Evolutionary conservation across 2,797 vertebrate genomes (phyloP), one percentile per base, ranked within the genome.

Genomic region (Buceros bicornis): DNA sequence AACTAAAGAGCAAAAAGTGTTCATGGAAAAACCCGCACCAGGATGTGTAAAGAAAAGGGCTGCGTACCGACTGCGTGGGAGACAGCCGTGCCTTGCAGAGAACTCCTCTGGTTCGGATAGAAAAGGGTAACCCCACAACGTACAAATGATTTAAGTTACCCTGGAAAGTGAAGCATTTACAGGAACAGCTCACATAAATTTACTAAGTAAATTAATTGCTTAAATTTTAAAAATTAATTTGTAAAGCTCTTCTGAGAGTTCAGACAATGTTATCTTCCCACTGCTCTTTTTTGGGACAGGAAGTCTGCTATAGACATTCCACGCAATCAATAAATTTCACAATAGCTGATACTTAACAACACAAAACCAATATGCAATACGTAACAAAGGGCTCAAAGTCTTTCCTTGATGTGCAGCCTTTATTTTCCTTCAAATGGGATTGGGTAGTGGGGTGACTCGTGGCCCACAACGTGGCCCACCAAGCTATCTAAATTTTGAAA

Each of bases 1-100:
- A 98, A 98, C 98, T 97, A 97, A 98, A 98, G 97, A 97, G 97
- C 96, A 97, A 97, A 97, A 97, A 97, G 96, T 96, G 97, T 92
- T 96, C 90, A 90, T 86, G 93, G 66, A 88, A 93, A 92, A 95
- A 95, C 83, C 87, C 83, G 89, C 78, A 81, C 85, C 82, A 94
- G 95, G 90, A 89, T 88, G 77, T 54, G 71, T 72, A 93, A 88
- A 87, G 61, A 92, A 80, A 70, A 28, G 69, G 76, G 64, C 47
- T 92, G 86, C 17, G 21, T 6, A 35, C 11, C 4, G 71, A 47
- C 67, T 29, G n/a, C 10, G 67, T 15, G 66, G 66, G 89, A 92
- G 87, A 83, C 76, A 86, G 54, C 33, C 31, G 6, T 82, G 65
- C 26, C 79, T 82, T 0, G 0, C 29, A 1, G 7, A 12, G 57